Conservation (phyloP, 2,113 vertebrate species). For the Myotis yumanensis region DNA sequence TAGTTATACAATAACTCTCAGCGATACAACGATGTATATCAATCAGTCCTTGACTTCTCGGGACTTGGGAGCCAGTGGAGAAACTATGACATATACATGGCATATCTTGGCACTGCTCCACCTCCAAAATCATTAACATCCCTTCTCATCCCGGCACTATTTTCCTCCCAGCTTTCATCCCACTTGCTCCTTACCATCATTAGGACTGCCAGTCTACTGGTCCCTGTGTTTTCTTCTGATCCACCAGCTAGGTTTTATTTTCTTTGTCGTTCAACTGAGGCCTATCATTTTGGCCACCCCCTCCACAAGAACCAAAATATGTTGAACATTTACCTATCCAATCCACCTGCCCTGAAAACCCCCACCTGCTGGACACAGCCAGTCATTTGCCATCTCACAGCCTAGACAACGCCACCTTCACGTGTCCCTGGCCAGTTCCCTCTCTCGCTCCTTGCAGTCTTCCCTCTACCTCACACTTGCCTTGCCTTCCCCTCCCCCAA, state of each 20-base stretch:
- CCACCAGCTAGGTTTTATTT: neutral
- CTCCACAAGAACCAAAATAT: neutral
- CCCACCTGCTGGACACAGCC: neutral
- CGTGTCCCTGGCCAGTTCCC: neutral
- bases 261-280: neutral
- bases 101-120: neutral
- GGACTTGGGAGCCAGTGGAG: neutral
- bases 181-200: neutral
- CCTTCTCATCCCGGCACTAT: too few species aligned
- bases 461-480: neutral
- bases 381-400: neutral
- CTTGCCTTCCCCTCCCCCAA: too few species aligned
- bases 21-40: neutral
- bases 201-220: neutral
- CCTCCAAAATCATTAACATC: neutral
- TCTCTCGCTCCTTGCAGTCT: neutral
- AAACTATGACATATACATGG: neutral
- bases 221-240: neutral
- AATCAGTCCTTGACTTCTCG: neutral
- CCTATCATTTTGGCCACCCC: neutral
- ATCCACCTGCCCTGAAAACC: neutral
- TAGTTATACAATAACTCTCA: neutral
- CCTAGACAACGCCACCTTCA: neutral
- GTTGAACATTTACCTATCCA: neutral
- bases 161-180: neutral